Base-by-base conservation (phyloP, 1,140 invertebrate species). In the Hermetia illucens region DNA sequence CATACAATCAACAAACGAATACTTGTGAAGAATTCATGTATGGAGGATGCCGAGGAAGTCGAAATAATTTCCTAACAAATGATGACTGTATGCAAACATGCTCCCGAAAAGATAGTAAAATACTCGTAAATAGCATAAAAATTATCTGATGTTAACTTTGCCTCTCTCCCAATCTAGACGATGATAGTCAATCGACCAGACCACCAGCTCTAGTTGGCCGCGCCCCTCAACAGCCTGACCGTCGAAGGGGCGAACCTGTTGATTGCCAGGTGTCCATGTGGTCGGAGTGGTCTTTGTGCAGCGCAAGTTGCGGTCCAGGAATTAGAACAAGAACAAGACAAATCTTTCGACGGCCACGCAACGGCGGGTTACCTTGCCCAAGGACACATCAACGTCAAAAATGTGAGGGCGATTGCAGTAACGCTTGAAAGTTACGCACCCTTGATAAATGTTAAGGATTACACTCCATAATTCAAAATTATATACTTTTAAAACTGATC, bases 11-110 rank as follows among this genome's bases (percentile, higher is more conserved):
- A 0, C 61, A 64, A 17, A 75, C 78, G 49, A 63, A 72, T 34
- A 79, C 74, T 55, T 95, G 90, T 56, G 62, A 79, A 17, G 72
- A 77, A 16, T 95, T 96, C 57, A 66, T 64, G 16, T 96, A 90
- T 63, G 81, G 86, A 15, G 90, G 91, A 30, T 95, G 92, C 52
- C 69, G 79, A 27, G 86, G 86, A n/a, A 90, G 85, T 58, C 70
- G 71, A 48, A 93, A 93, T 58, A 91, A 90, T 63, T 93, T 91
- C 64, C 63, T 79, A 36, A 79, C 74, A 2, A 68, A 73, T 25
- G 68, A 77, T 21, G 83, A 91, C 48, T 92, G 88, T 53, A 69
- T 69, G 30, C 68, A 69, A 41, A 74, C 75, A n/a, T 92, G 87
- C 41, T 42, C 35, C 30, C n/a, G n/a, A n/a, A n/a, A n/a, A n/a